Conservation (phyloP, 2,113 vertebrate species). For the Mugil cephalus region DNA sequence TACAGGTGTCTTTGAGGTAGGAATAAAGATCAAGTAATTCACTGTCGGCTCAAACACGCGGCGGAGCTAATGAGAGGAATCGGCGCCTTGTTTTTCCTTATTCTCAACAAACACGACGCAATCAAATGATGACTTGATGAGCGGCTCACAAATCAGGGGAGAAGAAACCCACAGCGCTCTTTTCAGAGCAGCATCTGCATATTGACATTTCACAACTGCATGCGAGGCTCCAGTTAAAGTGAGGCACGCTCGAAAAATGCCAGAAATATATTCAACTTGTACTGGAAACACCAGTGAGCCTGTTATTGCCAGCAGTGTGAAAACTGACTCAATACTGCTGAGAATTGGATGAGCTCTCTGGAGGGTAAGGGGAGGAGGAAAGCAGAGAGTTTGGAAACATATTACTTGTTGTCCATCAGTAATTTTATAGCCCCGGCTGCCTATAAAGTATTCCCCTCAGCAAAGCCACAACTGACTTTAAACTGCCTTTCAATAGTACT, state of each 20-base stretch:
- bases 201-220: slow-evolving; percentile 18
- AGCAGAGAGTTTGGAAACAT: slow-evolving; percentile 16
- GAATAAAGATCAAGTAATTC: slow-evolving; percentile 22
- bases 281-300: slow-evolving; percentile 1
- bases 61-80: slow-evolving; percentile 54
- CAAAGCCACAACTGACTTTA: slow-evolving; percentile 1
- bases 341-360: slow-evolving; percentile 20
- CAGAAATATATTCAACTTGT: not conserved
- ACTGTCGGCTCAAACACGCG: slow-evolving; percentile 3
- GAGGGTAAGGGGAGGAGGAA: not conserved
- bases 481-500: slow-evolving; percentile 21
- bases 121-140: slow-evolving; percentile 66
- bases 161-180: slow-evolving; percentile 6
- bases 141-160: slow-evolving; percentile 35
- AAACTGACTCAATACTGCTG: slow-evolving; percentile 8
- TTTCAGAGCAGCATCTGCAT: slow-evolving; percentile 19
- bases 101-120: slow-evolving; percentile 39
- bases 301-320: slow-evolving; percentile 1
- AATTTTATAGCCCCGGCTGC: slow-evolving; percentile 26
- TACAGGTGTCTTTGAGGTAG: slow-evolving; percentile 4
- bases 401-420: slow-evolving; percentile 25
- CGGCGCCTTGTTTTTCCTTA: slow-evolving; percentile 35
- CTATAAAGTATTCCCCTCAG: slow-evolving; percentile 21
- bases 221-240: slow-evolving; percentile 15
- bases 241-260: slow-evolving; percentile 18